These are phyloP conservation scores for Sinocyclocheilus grahami DNA, from an alignment of 2,113 vertebrate species.

Conservation along the genomic window DNA sequence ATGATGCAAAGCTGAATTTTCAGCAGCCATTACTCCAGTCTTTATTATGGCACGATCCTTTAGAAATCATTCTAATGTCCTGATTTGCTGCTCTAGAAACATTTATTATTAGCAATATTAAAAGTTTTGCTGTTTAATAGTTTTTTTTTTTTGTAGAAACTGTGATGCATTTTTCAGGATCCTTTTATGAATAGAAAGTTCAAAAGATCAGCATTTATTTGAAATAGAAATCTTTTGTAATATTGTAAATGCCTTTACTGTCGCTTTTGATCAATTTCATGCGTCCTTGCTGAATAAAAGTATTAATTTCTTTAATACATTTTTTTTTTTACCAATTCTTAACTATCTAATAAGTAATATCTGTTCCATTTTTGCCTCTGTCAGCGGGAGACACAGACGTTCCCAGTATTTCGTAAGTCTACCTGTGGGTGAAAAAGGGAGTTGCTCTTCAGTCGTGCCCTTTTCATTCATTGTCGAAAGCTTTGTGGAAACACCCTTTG, in stretches of 20 bases:
- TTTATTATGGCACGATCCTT: not conserved
- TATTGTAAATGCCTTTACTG: not conserved
- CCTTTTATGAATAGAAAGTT: not conserved
- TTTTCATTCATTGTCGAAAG: slow-evolving; percentile 30
- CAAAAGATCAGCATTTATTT: not conserved
- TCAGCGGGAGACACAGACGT: not conserved
- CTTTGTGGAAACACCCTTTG: slow-evolving; percentile 37
- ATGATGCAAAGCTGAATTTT: not conserved
- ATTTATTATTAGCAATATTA: not conserved
- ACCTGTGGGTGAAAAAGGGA: slow-evolving; percentile 38
- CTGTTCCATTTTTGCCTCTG: not conserved
- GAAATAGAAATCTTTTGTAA: not conserved
- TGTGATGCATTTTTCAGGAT: not conserved
- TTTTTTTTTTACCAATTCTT: not conserved
- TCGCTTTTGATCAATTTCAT: not conserved
- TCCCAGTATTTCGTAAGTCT: slow-evolving; percentile 35
- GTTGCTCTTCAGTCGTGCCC: slow-evolving; percentile 18
- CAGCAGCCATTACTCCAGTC: not conserved
- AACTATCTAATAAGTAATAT: not conserved
- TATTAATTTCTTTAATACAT: not conserved
- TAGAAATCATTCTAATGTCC: not conserved
- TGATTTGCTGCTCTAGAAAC: not conserved
- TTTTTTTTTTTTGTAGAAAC: not conserved
- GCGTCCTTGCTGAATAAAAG: not conserved
- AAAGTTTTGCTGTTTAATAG: not conserved